Base-by-base conservation (phyloP, 2,113 vertebrate species). In the human region DNA sequence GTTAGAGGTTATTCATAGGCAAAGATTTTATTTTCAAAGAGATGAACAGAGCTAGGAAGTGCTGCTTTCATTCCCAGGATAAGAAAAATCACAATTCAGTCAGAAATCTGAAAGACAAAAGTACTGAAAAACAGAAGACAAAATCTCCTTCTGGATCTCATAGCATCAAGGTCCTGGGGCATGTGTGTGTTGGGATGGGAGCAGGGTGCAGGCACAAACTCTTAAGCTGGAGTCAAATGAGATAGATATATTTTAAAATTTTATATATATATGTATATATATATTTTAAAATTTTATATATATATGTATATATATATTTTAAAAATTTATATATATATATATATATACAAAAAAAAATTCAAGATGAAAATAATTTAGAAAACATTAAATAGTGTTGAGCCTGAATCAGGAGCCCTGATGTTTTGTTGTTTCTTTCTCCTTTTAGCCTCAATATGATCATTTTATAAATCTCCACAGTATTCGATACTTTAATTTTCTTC, bases 401-500 rank as follows among this genome's bases (percentile, higher is more conserved):
- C 43, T 1, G 0, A 75, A 72, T 87, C 18, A 90, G 82, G n/a
- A 82, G 3, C 8, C 75, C n/a, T 72, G 35, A 72, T 78, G 78
- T 78, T 66, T 68, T n/a, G 3, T 59, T 79, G 6, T 78, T 89
- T 81, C n/a, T 70, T 27, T 80, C 30, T 32, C 50, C 17, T 90
- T 76, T 79, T 61, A 79, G 38, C 50, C 10, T 93, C 78, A 68
- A 22, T 68, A 50, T 85, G 81, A 59, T 94, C 81, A 30, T 96
- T 97, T 93, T 88, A 97, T 97, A 97, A 95, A 98, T 94, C 61
- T 96, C 35, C 43, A 48, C 59, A 43, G 14, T 5, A 52, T 81
- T 93, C 0, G 0, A 43, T 88, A 59, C 52, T 98, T 97, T 97
- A 96, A 96, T 98, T 98, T 98, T 96, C 97, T 98, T 97, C 96